Conservation (phyloP, 2,888 invertebrate species). For the Aleiodes testaceus region DNA sequence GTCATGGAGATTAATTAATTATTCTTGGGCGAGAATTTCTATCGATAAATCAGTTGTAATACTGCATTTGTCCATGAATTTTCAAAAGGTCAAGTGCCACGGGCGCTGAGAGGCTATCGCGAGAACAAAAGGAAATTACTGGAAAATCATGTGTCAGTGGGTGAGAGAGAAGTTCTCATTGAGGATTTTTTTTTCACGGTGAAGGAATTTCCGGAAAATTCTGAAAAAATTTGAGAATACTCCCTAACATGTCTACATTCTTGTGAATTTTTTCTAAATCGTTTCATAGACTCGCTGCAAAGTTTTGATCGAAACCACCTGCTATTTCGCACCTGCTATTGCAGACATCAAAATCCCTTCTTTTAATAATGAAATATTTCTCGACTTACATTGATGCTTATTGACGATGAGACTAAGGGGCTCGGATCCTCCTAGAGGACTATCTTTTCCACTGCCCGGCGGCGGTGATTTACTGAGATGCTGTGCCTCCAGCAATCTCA, state of each 20-base stretch:
- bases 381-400: constrained; percentile 72
- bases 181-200: too few relatives aligned
- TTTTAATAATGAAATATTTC: too few relatives aligned
- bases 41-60: not conserved
- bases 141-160: not conserved
- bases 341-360: not conserved
- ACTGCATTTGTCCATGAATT: constrained; percentile 12
- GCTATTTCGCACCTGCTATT: constrained; percentile 21
- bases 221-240: not conserved
- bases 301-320: constrained; percentile 1
- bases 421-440: constrained; percentile 70
- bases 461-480: constrained; percentile 76
- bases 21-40: not conserved
- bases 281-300: not conserved
- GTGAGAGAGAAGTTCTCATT: not conserved
- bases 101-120: not conserved
- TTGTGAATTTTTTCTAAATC: too few relatives aligned
- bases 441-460: constrained; percentile 67
- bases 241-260: not conserved
- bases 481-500: constrained; percentile 87
- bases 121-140: not conserved
- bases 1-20: not conserved
- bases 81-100: constrained; percentile 31
- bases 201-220: not conserved
- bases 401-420: constrained; percentile 75